Conservation (phyloP, 2,888 invertebrate genomes). For the Imbricaverruca yamaguchii region DNA sequence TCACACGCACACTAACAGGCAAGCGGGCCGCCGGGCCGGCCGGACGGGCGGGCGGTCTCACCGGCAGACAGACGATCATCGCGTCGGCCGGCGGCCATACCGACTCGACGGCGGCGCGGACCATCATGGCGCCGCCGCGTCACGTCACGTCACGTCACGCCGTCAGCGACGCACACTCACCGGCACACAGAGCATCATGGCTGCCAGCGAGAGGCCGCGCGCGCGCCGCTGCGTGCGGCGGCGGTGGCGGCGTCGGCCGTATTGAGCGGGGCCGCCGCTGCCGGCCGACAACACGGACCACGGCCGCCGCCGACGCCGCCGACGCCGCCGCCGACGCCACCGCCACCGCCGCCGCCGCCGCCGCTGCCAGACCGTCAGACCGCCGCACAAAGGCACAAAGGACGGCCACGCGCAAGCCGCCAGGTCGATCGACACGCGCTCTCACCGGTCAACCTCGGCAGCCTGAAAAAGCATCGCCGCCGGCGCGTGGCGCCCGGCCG, state of each 20-base stretch:
- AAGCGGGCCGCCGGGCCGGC: no score
- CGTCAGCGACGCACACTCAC: neutral
- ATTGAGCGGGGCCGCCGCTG: constrained; percentile 1
- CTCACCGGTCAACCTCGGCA: neutral
- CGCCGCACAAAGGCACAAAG: constrained; percentile 20
- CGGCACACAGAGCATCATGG: constrained; percentile 16
- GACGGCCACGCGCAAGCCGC: neutral
- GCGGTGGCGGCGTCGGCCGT: neutral
- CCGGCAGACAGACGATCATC: constrained; percentile 3
- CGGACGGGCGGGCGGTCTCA: neutral
- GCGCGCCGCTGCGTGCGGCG: neutral
- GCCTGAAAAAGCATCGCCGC: neutral
- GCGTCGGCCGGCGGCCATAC: constrained; percentile 5
- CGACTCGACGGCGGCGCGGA: neutral
- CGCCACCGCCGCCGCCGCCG: neutral
- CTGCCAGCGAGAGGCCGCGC: neutral
- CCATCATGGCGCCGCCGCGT: neutral
- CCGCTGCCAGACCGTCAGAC: neutral
- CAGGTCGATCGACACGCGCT: constrained; percentile 1
- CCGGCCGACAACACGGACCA: neutral
- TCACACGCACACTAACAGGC: no score
- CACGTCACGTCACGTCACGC: neutral
- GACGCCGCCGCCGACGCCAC: neutral
- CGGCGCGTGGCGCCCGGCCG: neutral
- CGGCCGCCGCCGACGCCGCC: neutral